Evolutionary conservation across 2,888 invertebrate species (phyloP).

Genomic region (Eupithecia pulchellata): DNA sequence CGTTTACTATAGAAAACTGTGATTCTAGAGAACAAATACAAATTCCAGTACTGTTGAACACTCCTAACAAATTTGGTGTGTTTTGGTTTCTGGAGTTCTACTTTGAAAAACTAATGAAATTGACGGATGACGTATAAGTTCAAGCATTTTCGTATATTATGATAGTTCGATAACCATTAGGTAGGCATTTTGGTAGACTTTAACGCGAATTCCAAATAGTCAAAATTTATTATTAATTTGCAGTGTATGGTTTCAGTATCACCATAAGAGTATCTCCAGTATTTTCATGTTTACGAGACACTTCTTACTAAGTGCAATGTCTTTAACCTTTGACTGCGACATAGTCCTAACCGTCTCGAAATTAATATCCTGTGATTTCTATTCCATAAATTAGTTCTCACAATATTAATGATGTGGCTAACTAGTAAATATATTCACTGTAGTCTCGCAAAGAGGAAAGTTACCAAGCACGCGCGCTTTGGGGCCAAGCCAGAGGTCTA

Average conservation of each 20-base stretch:
- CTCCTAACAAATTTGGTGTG: too few species aligned
- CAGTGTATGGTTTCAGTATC: not conserved
- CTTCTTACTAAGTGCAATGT: not conserved
- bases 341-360: not conserved
- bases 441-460: constrained; percentile 77
- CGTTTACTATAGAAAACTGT: not conserved
- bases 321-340: not conserved
- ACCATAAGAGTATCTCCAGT: not conserved
- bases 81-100: too few species aligned
- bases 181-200: too few species aligned
- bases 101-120: too few species aligned
- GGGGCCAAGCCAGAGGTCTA: constrained; percentile 60
- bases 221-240: not conserved
- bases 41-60: not conserved
- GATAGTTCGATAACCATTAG: too few species aligned
- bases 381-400: not conserved
- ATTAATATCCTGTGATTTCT: not conserved
- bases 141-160: too few species aligned
- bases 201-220: too few species aligned
- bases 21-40: not conserved
- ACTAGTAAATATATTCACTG: constrained; percentile 26
- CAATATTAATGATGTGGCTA: constrained; percentile 25
- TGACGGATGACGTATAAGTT: too few species aligned
- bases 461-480: constrained; percentile 67
- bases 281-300: not conserved